Evolutionary conservation across 2,888 invertebrate genomes (phyloP).

Genomic region (Beris chalybata): DNA sequence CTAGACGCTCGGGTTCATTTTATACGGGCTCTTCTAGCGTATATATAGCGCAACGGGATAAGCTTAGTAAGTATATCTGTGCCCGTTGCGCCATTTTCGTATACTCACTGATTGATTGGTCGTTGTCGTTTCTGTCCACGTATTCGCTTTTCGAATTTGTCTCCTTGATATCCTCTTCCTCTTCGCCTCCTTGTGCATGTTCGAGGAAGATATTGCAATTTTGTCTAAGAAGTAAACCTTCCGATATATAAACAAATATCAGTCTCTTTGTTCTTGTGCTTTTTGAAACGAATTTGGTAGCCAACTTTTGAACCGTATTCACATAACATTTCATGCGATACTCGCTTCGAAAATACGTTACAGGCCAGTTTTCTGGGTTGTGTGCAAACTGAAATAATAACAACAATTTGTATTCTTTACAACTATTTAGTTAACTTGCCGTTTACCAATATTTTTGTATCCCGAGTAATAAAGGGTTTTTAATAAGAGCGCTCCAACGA

Average conservation of each 20-base stretch:
- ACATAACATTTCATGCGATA: conserved; percentile 89
- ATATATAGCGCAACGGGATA: too few species aligned
- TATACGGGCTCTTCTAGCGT: too few species aligned
- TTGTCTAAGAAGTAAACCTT: conserved; percentile 86
- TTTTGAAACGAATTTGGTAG: conserved; percentile 95
- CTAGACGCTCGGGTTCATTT: too few species aligned
- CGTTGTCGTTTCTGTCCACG: too few species aligned
- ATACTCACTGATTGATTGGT: too few species aligned
- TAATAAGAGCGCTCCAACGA: conserved; percentile 93
- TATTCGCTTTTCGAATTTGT: too few species aligned
- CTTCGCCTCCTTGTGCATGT: too few species aligned
- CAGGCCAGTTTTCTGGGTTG: conserved; percentile 97
- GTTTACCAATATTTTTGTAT: conserved; percentile 59
- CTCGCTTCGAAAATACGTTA: conserved; percentile 91
- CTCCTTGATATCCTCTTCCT: too few species aligned
- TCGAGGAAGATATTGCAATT: too few species aligned
- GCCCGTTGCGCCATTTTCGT: too few species aligned
- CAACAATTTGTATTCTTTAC: too few species aligned
- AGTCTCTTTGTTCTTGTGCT: conserved; percentile 81
- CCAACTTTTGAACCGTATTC: conserved; percentile 89
- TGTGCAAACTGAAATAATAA: conserved; percentile 93
- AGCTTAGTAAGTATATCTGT: too few species aligned
- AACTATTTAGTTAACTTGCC: neutral
- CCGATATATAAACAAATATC: conserved; percentile 95
- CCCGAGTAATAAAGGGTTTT: conserved; percentile 83